These are phyloP conservation scores for Cnemophilus loriae DNA, from an alignment of 2,113 vertebrate species.

Conservation along the genomic window DNA sequence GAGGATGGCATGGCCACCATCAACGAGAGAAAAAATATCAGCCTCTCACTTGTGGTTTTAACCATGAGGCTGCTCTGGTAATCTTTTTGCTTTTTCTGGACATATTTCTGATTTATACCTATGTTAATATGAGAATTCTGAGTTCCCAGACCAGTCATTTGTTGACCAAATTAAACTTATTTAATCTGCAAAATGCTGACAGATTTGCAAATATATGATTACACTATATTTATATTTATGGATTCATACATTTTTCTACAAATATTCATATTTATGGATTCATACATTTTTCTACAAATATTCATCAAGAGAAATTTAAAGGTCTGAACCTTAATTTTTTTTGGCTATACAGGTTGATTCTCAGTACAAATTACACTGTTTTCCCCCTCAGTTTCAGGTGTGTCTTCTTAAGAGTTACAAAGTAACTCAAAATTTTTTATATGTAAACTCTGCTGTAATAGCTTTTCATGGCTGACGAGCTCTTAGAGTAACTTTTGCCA, in stretches of 20 bases:
- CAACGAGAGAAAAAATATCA: neutral
- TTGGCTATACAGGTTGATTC: neutral
- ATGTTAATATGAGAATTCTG: neutral
- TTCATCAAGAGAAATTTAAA: neutral
- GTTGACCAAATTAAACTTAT: neutral
- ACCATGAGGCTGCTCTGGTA: neutral
- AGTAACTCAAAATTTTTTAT: neutral
- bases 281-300: neutral
- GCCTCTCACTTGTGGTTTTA: neutral
- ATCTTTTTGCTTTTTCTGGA: neutral
- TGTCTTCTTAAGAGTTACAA: constrained; percentile 2
- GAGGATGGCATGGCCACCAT: neutral
- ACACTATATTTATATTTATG: neutral
- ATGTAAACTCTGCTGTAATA: neutral
- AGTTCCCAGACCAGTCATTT: neutral
- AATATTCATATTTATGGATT: neutral
- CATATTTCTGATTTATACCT: neutral
- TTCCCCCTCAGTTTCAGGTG: neutral
- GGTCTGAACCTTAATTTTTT: neutral
- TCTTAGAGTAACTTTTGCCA: neutral
- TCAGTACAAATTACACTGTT: neutral
- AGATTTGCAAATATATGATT: neutral
- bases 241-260: neutral
- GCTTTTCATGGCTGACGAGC: neutral
- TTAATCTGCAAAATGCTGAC: neutral